Base-by-base conservation (phyloP, 2,113 vertebrate genomes). In the Myanophis thanlyinensis region DNA sequence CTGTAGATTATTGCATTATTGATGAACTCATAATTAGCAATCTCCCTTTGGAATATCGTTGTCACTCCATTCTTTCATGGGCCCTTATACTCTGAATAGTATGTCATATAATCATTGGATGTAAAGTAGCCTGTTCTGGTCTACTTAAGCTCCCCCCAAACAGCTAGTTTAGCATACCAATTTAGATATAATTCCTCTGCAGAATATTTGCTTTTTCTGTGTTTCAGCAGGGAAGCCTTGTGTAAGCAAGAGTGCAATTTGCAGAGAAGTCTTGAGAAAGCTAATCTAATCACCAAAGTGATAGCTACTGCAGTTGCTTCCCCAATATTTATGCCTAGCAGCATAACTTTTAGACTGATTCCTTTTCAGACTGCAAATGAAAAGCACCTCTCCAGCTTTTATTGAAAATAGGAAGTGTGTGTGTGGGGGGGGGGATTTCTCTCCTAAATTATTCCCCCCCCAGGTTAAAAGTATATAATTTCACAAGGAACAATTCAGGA, bases 391-490 rank as follows among this genome's bases (percentile, higher is more conserved):
- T 94, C 89, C 94, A 95, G 95, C 94, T 93, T 93, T 93, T 96
- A 93, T 92, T 93, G 89, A 94, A 96, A 96, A 96, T 87, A 18
- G 13, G 46, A 30, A 30, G 44, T 23, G 62, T 46, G 4, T 30
- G 49, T 6, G 1, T 2, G 35, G 46, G 84, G 94, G 49, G 85
- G 88, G 95, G 51, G 84, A 87, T 95, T 97, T 96, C 90, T 91
- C 95, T 56, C 96, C 95, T 93, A 97, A 97, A 97, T 97, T 92
- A n/a, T 96, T 94, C 97, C 97, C 95, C 46, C 73, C n/a, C 18
- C 91, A 95, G 94, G 88, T 96, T 97, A 96, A 97, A 97, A 97
- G 94, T 96, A 95, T 97, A 87, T 96, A 97, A 97, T 97, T 97
- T 98, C 90, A 93, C 46, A 91, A 96, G 94, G 91, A 97, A 88